These are phyloP conservation scores for Heliconius charithonia DNA, from an alignment of 2,888 invertebrate genomes.

Conservation along the genomic window DNA sequence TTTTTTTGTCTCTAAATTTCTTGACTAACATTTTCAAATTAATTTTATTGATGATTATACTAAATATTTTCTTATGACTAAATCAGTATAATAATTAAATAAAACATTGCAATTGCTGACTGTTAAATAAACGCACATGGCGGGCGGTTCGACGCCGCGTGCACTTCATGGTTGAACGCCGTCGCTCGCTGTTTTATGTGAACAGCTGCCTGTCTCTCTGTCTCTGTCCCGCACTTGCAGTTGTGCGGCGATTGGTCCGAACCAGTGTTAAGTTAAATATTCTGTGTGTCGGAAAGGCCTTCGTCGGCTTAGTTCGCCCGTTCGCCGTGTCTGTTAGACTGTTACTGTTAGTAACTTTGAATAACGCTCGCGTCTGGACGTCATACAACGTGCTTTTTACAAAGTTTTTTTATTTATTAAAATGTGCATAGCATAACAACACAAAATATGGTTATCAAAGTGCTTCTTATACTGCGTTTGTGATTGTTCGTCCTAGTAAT, in stretches of 20 bases:
- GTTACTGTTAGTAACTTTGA: conserved; percentile 52
- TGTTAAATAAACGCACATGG: neutral
- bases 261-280: conserved; percentile 3
- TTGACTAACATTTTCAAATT: too few relatives aligned
- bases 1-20: too few relatives aligned
- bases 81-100: neutral
- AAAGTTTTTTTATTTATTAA: conserved; percentile 61
- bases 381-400: conserved; percentile 56
- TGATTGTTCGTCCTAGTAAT: conserved; percentile 19
- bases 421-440: conserved; percentile 61
- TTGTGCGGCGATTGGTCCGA: conserved; percentile 7
- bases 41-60: too few relatives aligned
- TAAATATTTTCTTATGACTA: neutral
- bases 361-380: conserved; percentile 56
- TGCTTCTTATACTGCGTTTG: conserved; percentile 25
- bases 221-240: conserved; percentile 10
- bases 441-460: conserved; percentile 37
- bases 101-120: neutral
- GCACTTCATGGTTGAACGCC: neutral
- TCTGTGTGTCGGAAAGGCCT: conserved; percentile 15
- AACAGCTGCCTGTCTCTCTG: conserved; percentile 24
- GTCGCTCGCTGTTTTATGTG: conserved; percentile 11
- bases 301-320: neutral
- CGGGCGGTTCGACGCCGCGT: neutral
- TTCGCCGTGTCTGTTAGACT: conserved; percentile 51